Evolutionary conservation across 2,888 invertebrate genomes (phyloP).

Genomic region (Priocnemis perturbator): DNA sequence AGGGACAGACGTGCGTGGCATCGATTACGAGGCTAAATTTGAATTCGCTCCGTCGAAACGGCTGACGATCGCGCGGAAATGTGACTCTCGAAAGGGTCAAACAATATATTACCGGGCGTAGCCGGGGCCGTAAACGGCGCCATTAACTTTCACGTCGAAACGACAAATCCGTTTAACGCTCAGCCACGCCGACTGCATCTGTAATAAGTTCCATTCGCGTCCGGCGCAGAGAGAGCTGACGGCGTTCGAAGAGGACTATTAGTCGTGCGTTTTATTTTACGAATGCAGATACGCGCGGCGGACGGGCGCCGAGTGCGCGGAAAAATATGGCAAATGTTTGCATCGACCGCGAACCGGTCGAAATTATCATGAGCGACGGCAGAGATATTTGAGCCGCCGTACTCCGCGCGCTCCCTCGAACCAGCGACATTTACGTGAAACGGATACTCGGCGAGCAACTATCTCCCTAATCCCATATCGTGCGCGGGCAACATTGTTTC

Average conservation of each 20-base stretch:
- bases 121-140: constrained; percentile 39
- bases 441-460: constrained; percentile 9
- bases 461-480: neutral
- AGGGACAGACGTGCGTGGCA: constrained; percentile 33
- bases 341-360: neutral
- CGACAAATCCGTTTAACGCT: constrained; percentile 52
- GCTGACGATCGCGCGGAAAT: constrained; percentile 35
- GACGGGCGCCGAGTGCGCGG: constrained; percentile 19
- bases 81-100: constrained; percentile 34
- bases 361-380: constrained; percentile 17
- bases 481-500: no score
- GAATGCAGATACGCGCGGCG: constrained; percentile 42
- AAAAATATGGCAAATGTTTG: constrained; percentile 42
- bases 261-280: constrained; percentile 38
- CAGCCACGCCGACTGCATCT: constrained; percentile 44
- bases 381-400: constrained; percentile 4
- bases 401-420: no score
- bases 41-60: constrained; percentile 38
- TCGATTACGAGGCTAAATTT: constrained; percentile 30
- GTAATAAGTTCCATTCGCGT: constrained; percentile 45
- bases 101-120: constrained; percentile 47
- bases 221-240: constrained; percentile 21
- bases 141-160: constrained; percentile 50
- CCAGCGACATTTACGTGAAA: constrained; percentile 7
- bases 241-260: constrained; percentile 37